Base-by-base conservation (phyloP, 1,140 invertebrate genomes). In the Aphidius gifuensis region DNA sequence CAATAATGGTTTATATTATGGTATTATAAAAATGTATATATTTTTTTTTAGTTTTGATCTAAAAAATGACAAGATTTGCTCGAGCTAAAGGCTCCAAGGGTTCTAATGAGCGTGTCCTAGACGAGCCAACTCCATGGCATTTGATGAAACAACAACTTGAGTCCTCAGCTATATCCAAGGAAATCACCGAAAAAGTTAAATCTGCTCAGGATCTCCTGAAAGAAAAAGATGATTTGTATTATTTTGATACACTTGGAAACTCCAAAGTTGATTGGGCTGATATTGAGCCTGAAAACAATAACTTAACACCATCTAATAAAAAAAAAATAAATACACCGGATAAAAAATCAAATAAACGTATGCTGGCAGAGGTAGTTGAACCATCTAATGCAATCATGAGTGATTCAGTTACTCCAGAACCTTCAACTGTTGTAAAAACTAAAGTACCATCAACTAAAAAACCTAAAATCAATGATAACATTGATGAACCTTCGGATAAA, bases 71-170 rank as follows among this genome's bases (percentile, higher is more conserved):
- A 21, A 80, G 89, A 66, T 91, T 87, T 82, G 86, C 89, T 55
- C 79, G 90, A 77, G 85, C 87, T 0, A 87, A 85, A 72, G 89
- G 89, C 23, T 89, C 88, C 0, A 91, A 91, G 78, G 79, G 88
- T 1, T 90, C 88, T 8, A 91, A 90, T 70, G 84, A 87, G 71
- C 84, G 83, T 68, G 64, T 85, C 32, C 85, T 87, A 2, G 85
- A 89, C 76, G 84, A 88, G 61, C 78, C 87, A 50, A 91, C 89
- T 44, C 85, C 88, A 71, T 92, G 90, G 90, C 78, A 83, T 50
- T 77, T 87, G 61, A 87, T 91, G 86, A 87, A 88, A 72, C 80
- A 87, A 64, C 78, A 87, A 60, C 58, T 85, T 6, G 74, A 83
- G 60, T 69, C 83, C 8, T 66, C 50, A 39, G 77, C 74, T 7